Percentiles rank a stretch among this genome's conserved stretches.
Conservation (phyloP, 1,140 invertebrate genomes). For the Drosophila saltans region DNA sequence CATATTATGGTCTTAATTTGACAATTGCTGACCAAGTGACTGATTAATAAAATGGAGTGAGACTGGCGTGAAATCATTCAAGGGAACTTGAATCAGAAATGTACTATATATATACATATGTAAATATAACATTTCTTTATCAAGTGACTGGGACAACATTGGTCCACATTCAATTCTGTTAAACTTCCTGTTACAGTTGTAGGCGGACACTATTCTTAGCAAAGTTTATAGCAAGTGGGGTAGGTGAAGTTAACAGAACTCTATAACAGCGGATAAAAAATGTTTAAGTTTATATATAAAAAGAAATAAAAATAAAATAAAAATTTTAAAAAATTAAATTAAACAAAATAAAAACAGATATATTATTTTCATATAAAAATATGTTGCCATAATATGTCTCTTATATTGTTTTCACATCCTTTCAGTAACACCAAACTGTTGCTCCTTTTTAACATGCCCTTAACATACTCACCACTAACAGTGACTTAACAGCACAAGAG, state of each 20-base stretch:
- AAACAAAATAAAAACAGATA: background rate
- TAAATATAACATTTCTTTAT: background rate
- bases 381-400: background rate
- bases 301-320: background rate
- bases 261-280: slow-evolving; percentile 64
- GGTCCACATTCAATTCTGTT: background rate
- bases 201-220: slow-evolving; percentile 23
- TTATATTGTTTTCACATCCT: slow-evolving; percentile 2
- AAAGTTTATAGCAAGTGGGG: slow-evolving; percentile 65
- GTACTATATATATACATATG: background rate
- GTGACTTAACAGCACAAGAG: slow-evolving; percentile 35
- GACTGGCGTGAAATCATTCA: background rate
- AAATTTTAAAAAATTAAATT: background rate
- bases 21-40: slow-evolving; percentile 25
- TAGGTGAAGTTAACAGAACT: slow-evolving; percentile 15
- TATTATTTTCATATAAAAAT: background rate
- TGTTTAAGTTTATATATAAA: background rate
- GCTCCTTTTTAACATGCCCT: slow-evolving; percentile 47
- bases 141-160: background rate
- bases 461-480: slow-evolving; percentile 36
- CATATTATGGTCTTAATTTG: slow-evolving; percentile 39
- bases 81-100: background rate
- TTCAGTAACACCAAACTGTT: slow-evolving; percentile 59
- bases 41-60: slow-evolving; percentile 1
- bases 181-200: background rate